Evolutionary conservation across 2,797 vertebrate species (phyloP).

Genomic region (Scleropages formosus): DNA sequence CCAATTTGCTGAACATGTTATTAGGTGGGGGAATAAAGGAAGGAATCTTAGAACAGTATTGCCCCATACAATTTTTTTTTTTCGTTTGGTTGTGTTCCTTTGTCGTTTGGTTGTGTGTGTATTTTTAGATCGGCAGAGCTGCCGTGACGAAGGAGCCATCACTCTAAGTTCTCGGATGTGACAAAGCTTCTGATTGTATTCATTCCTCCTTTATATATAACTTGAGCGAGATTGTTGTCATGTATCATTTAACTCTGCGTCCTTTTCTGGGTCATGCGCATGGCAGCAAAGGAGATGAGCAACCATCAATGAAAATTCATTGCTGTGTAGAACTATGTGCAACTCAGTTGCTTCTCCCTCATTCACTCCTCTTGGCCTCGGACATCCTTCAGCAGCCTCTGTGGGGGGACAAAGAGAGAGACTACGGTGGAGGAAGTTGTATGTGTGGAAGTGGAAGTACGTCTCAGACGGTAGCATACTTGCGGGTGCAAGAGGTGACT

Average conservation of each 20-base stretch:
- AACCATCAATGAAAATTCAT: slow-evolving; percentile 48
- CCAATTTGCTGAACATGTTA: slow-evolving; percentile 53
- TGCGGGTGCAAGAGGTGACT: neutral
- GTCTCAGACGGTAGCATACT: slow-evolving; percentile 13
- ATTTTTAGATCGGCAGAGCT: slow-evolving; percentile 24
- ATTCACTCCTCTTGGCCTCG: slow-evolving; percentile 39
- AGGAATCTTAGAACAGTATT: slow-evolving; percentile 36
- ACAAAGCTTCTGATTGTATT: slow-evolving; percentile 41
- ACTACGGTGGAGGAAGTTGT: neutral
- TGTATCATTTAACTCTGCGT: slow-evolving; percentile 43
- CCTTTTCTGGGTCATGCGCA: slow-evolving; percentile 49
- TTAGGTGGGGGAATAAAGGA: slow-evolving; percentile 45
- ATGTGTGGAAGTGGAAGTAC: neutral
- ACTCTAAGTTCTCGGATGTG: slow-evolving; percentile 8
- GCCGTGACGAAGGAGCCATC: slow-evolving; percentile 30
- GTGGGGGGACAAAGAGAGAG: neutral
- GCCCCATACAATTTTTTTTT: slow-evolving; percentile 28
- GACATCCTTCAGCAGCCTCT: slow-evolving; percentile 35
- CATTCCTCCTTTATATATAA: slow-evolving; percentile 11
- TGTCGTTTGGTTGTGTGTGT: slow-evolving; percentile 22
- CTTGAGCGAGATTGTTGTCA: slow-evolving; percentile 34
- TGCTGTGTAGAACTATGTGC: slow-evolving; percentile 35
- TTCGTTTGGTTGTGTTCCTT: slow-evolving; percentile 32
- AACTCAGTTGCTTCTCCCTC: slow-evolving; percentile 43
- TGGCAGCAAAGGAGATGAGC: slow-evolving; percentile 37